Percentiles rank a stretch among this genome's conserved stretches.
Evolutionary conservation across 1,140 invertebrate species (phyloP).

Genomic region (Thrips palmi): DNA sequence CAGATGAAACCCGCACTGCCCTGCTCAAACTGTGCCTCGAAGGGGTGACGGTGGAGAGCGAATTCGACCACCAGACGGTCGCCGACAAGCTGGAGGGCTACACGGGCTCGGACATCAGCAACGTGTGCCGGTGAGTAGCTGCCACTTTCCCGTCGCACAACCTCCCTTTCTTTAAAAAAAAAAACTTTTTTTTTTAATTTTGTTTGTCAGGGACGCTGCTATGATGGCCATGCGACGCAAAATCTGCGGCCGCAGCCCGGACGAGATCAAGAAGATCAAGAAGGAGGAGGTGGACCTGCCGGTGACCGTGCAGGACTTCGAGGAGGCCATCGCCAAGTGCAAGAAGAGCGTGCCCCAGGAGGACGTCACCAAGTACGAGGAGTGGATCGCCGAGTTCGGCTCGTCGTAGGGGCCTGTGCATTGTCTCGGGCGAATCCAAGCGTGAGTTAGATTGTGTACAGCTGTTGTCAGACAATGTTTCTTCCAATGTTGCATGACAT

Average conservation of each 20-base stretch:
- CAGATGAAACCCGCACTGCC: constrained; percentile 35
- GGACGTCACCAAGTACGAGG: constrained; percentile 30
- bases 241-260: constrained; percentile 37
- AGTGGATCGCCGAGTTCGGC: constrained; percentile 19
- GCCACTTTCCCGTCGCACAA: neutral
- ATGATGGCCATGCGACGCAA: constrained; percentile 48
- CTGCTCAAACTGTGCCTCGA: constrained; percentile 40
- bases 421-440: too few species aligned
- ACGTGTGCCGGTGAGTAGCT: constrained; percentile 33
- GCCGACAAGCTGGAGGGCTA: constrained; percentile 39
- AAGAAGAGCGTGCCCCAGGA: constrained; percentile 34
- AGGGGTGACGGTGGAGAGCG: constrained; percentile 29
- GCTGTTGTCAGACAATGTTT: too few species aligned
- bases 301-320: constrained; percentile 36
- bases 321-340: constrained; percentile 34
- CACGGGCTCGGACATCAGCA: constrained; percentile 45
- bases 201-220: constrained; percentile 35
- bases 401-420: too few species aligned
- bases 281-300: constrained; percentile 41
- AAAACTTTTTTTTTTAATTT: neutral
- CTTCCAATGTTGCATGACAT: too few species aligned
- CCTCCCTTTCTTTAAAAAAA: constrained; percentile 9
- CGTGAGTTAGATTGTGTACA: too few species aligned
- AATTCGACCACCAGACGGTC: constrained; percentile 33
- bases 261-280: constrained; percentile 39